A percentile compares a stretch with the other conserved stretches of the same genome.
These are phyloP conservation scores for Drosophila mimetica DNA, from an alignment of 2,888 invertebrate species.

Conservation along the genomic window DNA sequence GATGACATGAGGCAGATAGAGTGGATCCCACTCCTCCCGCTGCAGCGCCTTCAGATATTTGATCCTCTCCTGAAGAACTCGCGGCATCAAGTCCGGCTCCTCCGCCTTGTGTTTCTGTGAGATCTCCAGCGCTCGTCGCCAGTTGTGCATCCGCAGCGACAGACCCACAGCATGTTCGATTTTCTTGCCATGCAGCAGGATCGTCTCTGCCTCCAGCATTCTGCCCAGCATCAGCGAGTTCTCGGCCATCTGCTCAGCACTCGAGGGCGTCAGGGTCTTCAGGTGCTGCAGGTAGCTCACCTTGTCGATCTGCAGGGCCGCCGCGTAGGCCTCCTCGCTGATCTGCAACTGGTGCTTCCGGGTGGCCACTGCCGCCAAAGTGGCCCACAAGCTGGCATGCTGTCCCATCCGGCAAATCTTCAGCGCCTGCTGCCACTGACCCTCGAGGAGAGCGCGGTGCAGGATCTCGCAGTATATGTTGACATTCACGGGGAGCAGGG, in stretches of 20 bases:
- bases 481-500: slow-evolving; percentile 86
- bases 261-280: slow-evolving; percentile 86
- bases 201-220: slow-evolving; percentile 83
- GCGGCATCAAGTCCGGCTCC: slow-evolving; percentile 59
- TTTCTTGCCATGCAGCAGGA: slow-evolving; percentile 83
- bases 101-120: slow-evolving; percentile 79
- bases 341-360: slow-evolving; percentile 93
- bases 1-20: slow-evolving; percentile 68
- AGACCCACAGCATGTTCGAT: slow-evolving; percentile 79
- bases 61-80: slow-evolving; percentile 78
- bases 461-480: slow-evolving; percentile 85
- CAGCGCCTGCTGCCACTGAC: slow-evolving; percentile 93
- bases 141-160: slow-evolving; percentile 83
- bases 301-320: slow-evolving; percentile 94
- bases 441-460: slow-evolving; percentile 89
- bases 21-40: slow-evolving; percentile 79
- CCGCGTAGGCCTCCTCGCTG: slow-evolving; percentile 97
- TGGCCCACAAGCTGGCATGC: slow-evolving; percentile 94
- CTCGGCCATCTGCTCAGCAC: slow-evolving; percentile 84
- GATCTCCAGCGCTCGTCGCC: slow-evolving; percentile 83
- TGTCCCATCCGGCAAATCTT: slow-evolving; percentile 87
- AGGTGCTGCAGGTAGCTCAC: slow-evolving; percentile 93
- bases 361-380: slow-evolving; percentile 95
- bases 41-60: slow-evolving; percentile 82
- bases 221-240: slow-evolving; percentile 84